Evolutionary conservation across 2,113 vertebrate genomes (phyloP).

Genomic region (Callocephalon fimbriatum): DNA sequence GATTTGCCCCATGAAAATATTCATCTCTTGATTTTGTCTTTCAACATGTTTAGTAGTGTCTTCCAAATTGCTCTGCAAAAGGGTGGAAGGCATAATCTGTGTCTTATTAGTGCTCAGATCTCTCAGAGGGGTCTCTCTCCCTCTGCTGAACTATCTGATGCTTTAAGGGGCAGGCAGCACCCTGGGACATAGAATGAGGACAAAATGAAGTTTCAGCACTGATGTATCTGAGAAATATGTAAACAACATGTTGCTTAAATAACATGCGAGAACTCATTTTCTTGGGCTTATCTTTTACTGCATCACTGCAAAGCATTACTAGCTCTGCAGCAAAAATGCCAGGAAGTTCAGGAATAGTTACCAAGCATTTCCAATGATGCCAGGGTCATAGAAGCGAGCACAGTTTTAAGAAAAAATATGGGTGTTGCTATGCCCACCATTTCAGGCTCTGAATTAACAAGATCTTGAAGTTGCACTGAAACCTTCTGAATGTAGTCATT

Average conservation of each 20-base stretch:
- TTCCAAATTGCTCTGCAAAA: slow-evolving; percentile 37
- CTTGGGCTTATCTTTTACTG: neutral
- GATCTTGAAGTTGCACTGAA: neutral
- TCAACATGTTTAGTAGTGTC: neutral
- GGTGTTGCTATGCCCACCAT: neutral
- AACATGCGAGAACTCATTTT: neutral
- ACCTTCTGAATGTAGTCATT: neutral
- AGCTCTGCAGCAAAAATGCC: neutral
- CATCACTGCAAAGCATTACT: neutral
- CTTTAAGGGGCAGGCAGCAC: slow-evolving; percentile 6
- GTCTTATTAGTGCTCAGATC: neutral
- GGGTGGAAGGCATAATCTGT: neutral
- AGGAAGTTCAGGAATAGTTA: neutral
- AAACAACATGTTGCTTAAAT: neutral
- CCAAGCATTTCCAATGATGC: neutral
- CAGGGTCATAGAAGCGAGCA: neutral
- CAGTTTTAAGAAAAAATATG: neutral
- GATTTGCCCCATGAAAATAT: slow-evolving; percentile 16
- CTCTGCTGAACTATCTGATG: neutral
- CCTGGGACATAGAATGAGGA: neutral
- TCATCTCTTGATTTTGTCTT: neutral
- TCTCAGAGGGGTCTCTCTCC: slow-evolving; percentile 23
- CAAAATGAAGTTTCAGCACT: neutral
- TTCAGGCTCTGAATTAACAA: neutral
- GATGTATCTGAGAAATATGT: neutral